Evolutionary conservation across 2,797 vertebrate genomes (phyloP).

Genomic region (Galago senegalensis): DNA sequence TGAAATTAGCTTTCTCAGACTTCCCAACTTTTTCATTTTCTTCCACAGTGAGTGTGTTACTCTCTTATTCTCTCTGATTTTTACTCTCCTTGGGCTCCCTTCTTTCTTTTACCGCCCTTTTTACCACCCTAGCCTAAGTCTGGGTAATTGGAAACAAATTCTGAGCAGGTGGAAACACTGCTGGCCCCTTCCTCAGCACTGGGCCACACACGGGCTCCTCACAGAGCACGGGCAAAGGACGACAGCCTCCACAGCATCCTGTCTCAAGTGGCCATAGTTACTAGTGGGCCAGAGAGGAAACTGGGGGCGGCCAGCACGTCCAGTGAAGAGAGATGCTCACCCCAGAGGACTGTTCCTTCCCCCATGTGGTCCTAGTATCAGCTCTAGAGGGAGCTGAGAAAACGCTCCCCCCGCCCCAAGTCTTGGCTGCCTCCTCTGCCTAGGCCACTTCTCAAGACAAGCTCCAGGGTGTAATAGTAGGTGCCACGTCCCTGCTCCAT

Average conservation of each 20-base stretch:
- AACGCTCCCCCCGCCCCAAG: too few species aligned
- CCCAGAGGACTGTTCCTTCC: not conserved
- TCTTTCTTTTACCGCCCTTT: too few species aligned
- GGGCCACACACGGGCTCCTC: not conserved
- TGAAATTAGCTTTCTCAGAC: not conserved
- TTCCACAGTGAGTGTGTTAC: accelerated
- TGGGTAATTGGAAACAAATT: accelerated
- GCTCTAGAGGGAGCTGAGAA: not conserved
- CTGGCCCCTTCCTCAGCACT: accelerated
- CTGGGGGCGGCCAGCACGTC: too few species aligned
- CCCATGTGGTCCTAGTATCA: too few species aligned
- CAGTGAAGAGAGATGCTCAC: too few species aligned
- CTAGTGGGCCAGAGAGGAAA: not conserved
- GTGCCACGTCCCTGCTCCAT: not conserved
- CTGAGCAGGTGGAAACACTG: not conserved
- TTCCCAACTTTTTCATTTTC: not conserved
- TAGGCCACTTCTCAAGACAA: not conserved
- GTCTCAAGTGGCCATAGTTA: not conserved
- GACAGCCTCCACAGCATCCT: not conserved
- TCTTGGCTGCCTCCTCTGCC: not conserved
- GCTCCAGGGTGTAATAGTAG: not conserved
- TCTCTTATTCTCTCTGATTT: not conserved
- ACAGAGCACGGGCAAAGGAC: accelerated
- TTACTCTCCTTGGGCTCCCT: not conserved
- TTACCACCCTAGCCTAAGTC: not conserved